phyloP scores from a whole-genome alignment of 2,888 invertebrate genomes.

The Philonicus albiceps region DNA sequence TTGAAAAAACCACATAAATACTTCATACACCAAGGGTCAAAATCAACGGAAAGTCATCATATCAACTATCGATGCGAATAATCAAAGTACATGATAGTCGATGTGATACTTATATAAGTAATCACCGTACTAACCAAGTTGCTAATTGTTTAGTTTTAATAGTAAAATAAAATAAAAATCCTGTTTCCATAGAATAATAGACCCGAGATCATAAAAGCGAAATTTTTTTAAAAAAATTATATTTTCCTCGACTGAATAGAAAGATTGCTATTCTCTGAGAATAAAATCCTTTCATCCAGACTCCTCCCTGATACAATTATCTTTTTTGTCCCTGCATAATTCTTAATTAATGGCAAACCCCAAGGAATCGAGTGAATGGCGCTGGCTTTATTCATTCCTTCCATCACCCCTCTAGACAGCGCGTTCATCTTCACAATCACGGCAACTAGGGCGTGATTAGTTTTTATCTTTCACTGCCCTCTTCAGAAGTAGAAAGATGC shows the following conservation, averaged over 20 bases:
- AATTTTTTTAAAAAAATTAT: neutral
- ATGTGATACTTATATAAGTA: too few relatives aligned
- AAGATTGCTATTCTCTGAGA: neutral
- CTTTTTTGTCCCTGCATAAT: neutral
- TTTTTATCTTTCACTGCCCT: neutral
- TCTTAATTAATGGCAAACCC: conserved; percentile 1
- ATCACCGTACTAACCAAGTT: too few relatives aligned
- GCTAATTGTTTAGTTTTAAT: too few relatives aligned
- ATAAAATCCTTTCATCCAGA: neutral
- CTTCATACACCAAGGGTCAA: too few relatives aligned
- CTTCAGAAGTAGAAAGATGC: conserved; percentile 11
- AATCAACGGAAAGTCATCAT: too few relatives aligned
- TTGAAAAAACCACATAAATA: too few relatives aligned
- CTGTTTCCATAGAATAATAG: neutral
- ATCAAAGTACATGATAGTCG: too few relatives aligned
- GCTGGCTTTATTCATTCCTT: neutral
- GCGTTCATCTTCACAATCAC: neutral
- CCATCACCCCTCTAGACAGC: neutral
- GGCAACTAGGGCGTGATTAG: conserved; percentile 23
- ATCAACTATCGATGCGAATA: too few relatives aligned
- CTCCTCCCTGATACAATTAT: neutral
- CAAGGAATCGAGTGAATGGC: neutral
- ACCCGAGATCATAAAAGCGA: neutral
- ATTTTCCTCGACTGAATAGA: neutral
- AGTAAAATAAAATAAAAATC: neutral